These are phyloP conservation scores for Beroe ovata DNA, from an alignment of 37 sponge, comb jelly and placozoan species.

Conservation along the genomic window DNA sequence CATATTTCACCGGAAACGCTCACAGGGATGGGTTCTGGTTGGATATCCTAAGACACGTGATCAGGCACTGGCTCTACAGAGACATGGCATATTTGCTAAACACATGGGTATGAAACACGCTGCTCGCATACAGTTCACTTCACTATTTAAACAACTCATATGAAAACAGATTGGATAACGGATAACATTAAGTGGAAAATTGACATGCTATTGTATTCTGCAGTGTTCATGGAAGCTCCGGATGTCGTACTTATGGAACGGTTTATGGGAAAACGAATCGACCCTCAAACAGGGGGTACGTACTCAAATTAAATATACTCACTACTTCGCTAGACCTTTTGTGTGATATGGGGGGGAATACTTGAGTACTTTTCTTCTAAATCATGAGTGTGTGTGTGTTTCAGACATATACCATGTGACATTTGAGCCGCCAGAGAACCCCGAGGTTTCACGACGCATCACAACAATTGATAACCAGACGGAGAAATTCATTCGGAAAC, in stretches of 20 bases:
- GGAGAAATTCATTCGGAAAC: slow-evolving; percentile 6
- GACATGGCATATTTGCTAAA: slow-evolving; percentile 78
- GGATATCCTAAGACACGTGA: slow-evolving; percentile 84
- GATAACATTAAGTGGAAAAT: background rate
- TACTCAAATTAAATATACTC: no score
- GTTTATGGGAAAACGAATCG: slow-evolving; percentile 85
- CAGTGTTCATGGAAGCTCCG: slow-evolving; percentile 84
- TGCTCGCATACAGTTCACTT: background rate
- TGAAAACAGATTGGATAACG: background rate
- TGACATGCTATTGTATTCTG: background rate
- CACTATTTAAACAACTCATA: no score
- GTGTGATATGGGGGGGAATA: no score
- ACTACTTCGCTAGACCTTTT: no score
- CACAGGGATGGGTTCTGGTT: slow-evolving; percentile 90
- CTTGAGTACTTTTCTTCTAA: background rate
- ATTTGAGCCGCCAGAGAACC: slow-evolving; percentile 74
- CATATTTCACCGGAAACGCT: no score
- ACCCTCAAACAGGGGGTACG: slow-evolving; percentile 90
- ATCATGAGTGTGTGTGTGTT: background rate
- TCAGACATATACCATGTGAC: slow-evolving; percentile 90
- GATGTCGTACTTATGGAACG: slow-evolving; percentile 81
- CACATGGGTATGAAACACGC: slow-evolving; percentile 80
- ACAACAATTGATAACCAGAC: slow-evolving; percentile 32
- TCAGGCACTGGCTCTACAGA: slow-evolving; percentile 82
- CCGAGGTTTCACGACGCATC: slow-evolving; percentile 74